Evolutionary conservation across 2,888 invertebrate species (phyloP), one percentile per base, ranked within the genome.

Genomic region (Pollenia griseotomentosa): DNA sequence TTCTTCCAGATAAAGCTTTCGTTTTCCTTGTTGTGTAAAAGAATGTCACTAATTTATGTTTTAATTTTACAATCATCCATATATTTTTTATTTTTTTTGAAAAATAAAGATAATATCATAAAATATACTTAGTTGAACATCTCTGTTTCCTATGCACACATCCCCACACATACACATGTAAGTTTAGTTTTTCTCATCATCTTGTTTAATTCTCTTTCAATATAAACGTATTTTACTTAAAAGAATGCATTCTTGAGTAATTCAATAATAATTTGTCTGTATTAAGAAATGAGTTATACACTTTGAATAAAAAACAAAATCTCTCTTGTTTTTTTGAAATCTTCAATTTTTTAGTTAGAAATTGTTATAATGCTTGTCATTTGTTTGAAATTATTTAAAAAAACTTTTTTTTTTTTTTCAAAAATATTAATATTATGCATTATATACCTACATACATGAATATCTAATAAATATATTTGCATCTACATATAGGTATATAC

Each of bases 361-460:
- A 46, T 70, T 63, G 10, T 59, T 63, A 66, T 48, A 46, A 16
- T 55, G 40, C 74, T 73, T 81, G 73, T 73, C 81, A 73, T 81
- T 65, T 65, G 19, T 71, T 57, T 53, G 11, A 57, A 80, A 80
- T 42, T 23, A 65, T 71, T 74, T 61, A 0, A 14, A 59, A 40
- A 12, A 14, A 51, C 23, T 33, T 53, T 71, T 40, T 79, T 53
- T 71, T 40, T 79, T 51, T 68, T 57, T 61, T 40, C 74, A 70
- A 71, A 53, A 46, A 40, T 51, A 63, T 74, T 48, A 70, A 74
- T 74, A 73, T 65, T 74, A 44, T 48, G 82, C 82, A 74, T 66
- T 57, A 66, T 57, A 63, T 61, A 19, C 46, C 48, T 44, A 42
- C 48, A 63, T 33, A 63, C 48, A 51, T 51, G 42, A 14, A 61